Evolutionary conservation across 2,888 invertebrate genomes (phyloP).

Genomic region (Pterostichus niger): DNA sequence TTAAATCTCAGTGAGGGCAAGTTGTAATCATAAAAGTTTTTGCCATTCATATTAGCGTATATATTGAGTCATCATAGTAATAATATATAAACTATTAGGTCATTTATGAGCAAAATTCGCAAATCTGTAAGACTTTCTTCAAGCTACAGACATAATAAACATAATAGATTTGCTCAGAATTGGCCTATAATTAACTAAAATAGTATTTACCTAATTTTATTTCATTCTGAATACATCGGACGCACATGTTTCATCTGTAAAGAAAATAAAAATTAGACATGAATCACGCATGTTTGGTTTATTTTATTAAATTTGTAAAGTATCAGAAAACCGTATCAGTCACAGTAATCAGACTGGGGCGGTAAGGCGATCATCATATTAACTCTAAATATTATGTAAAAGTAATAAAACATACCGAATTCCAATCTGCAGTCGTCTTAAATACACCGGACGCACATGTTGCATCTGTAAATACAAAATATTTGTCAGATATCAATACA

Average conservation of each 20-base stretch:
- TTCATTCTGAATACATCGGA: neutral
- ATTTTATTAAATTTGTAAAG: neutral
- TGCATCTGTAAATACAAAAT: neutral
- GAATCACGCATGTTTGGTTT: no score
- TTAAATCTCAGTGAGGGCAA: conserved; percentile 37
- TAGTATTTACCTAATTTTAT: neutral
- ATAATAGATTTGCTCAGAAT: no score
- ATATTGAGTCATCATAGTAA: conserved; percentile 42
- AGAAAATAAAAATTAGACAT: no score
- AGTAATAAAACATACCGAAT: conserved; percentile 4
- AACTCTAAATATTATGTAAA: conserved; percentile 23
- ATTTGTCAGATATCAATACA: no score
- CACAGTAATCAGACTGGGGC: conserved; percentile 56
- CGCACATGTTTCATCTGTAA: neutral
- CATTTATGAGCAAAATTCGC: neutral
- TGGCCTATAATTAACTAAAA: neutral
- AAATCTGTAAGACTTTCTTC: no score
- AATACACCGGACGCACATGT: no score
- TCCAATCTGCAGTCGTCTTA: no score
- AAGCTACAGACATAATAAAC: no score
- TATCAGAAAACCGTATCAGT: conserved; percentile 45
- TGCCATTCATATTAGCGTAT: conserved; percentile 49
- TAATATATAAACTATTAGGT: neutral
- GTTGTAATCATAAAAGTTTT: conserved; percentile 42
- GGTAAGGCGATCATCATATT: conserved; percentile 29